Evolutionary conservation across 2,113 vertebrate species (phyloP), one percentile per base, ranked within the genome.

Genomic region (Urocitellus parryii): DNA sequence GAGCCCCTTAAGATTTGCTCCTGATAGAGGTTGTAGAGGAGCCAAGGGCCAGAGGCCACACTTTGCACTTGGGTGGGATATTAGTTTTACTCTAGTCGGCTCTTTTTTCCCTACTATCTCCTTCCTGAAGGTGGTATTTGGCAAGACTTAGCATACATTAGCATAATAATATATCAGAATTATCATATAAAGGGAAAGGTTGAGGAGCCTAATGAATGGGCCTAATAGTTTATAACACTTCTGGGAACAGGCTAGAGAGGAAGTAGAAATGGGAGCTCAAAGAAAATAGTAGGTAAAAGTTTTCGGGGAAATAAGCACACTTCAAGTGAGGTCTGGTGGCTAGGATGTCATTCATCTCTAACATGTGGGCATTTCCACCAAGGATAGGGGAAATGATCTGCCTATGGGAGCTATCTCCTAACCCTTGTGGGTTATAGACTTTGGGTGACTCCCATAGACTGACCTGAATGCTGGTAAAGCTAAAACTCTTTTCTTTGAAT

Each of bases 111-210:
- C 11, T 11, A 53, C 91, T 95, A 88, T 22, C 18, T 88, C 13
- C 7, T 95, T 97, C 4, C 65, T 92, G 32, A 87, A 92, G 20
- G 39, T 90, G 48, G 37, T 51, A 25, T 80, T 85, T 92, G 84
- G 51, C 18, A 95, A 82, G 82, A 88, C 17, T 53, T 92, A 72
- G 65, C 81, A 72, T 39, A 11, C 22, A 0, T 61, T 88, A 79
- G 45, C 24, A 73, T 39, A 82, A 63, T 67, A 67, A 70, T 81
- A 53, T 8, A 24, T 74, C 78, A 78, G 78, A 72, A 72, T 85
- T 91, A 37, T 82, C 8, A 10, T n/a, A 9, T 80, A 25, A 91
- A 6, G 86, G 25, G 18, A 13, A 92, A n/a, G 32, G 42, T 48
- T 61, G 34, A 68, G 96, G 70, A 90, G 24, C 9, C 11, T 81